A percentile compares a stretch with the other conserved stretches of the same genome.
Evolutionary conservation across 2,888 invertebrate species (phyloP).

Genomic region (Metellina segmentata): DNA sequence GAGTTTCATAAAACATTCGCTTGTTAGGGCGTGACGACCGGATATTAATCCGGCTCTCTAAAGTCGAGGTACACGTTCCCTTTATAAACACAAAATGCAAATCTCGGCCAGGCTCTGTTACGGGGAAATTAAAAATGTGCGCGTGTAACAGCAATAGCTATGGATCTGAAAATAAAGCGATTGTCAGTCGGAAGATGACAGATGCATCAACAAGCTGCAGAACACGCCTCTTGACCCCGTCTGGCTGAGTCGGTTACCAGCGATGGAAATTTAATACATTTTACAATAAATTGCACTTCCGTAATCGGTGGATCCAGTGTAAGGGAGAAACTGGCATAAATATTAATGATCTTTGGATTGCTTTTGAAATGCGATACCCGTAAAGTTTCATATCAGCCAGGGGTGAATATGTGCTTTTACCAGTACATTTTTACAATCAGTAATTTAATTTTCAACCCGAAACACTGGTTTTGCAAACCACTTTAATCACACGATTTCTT

Average conservation of each 20-base stretch:
- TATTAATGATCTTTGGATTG: conserved; percentile 7
- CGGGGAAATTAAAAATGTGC: conserved; percentile 63
- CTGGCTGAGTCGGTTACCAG: conserved; percentile 17
- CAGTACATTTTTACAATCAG: too few species aligned
- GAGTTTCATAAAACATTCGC: conserved; percentile 55
- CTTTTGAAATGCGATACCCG: not conserved
- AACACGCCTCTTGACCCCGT: conserved; percentile 64
- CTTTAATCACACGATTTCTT: too few species aligned
- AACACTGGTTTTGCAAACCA: too few species aligned
- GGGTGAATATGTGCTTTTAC: not conserved
- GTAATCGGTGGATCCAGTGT: not conserved
- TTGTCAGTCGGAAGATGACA: conserved; percentile 35
- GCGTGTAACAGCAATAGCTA: not conserved
- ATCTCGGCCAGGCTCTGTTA: conserved; percentile 37
- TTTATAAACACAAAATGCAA: conserved; percentile 64
- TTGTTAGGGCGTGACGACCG: conserved; percentile 69
- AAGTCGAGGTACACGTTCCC: conserved; percentile 54
- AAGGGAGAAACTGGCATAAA: conserved; percentile 16
- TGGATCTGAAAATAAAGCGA: conserved; percentile 1
- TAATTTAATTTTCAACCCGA: too few species aligned
- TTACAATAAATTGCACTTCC: conserved; percentile 54
- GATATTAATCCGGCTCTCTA: conserved; percentile 67
- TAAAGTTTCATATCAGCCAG: not conserved
- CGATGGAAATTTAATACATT: conserved; percentile 54
- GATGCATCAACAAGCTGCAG: conserved; percentile 4